Evolutionary conservation across 2,113 vertebrate genomes (phyloP).

Genomic region (Dasypus novemcinctus): DNA sequence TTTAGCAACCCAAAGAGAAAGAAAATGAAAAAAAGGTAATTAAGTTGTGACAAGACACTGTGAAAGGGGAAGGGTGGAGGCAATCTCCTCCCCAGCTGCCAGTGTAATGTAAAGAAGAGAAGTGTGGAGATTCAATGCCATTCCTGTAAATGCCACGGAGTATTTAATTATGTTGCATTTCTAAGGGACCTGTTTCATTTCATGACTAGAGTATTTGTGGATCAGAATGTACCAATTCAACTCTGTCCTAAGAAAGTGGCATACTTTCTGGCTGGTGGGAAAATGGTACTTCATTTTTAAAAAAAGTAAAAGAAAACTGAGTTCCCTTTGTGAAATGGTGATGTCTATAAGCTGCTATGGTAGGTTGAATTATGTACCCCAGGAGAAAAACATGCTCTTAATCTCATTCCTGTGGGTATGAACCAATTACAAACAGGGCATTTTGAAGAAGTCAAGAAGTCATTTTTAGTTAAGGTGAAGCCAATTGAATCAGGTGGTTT

Average conservation of each 20-base stretch:
- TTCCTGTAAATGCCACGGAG: not conserved
- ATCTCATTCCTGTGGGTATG: too few species aligned
- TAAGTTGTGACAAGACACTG: slow-evolving; percentile 68
- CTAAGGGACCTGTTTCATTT: not conserved
- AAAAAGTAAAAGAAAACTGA: not conserved
- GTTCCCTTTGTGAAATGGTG: not conserved
- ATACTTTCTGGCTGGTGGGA: not conserved
- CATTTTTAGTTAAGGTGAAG: too few species aligned
- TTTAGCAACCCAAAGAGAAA: slow-evolving; percentile 50
- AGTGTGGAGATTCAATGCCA: not conserved
- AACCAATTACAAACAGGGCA: too few species aligned
- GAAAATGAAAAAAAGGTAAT: slow-evolving; percentile 59
- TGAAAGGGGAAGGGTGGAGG: slow-evolving; percentile 52
- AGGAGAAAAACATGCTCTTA: too few species aligned
- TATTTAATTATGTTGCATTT: slow-evolving; percentile 28
- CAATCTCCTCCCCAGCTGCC: slow-evolving; percentile 50
- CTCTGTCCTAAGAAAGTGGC: not conserved
- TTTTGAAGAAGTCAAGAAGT: too few species aligned
- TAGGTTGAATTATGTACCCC: not conserved
- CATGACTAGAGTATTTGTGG: not conserved
- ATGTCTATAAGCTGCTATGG: not conserved
- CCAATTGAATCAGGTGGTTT: too few species aligned
- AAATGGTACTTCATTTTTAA: not conserved
- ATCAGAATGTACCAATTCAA: not conserved
- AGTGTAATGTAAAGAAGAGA: slow-evolving; percentile 68